phyloP scores from a whole-genome alignment of 2,888 invertebrate species.

The Tethea ocularis region DNA sequence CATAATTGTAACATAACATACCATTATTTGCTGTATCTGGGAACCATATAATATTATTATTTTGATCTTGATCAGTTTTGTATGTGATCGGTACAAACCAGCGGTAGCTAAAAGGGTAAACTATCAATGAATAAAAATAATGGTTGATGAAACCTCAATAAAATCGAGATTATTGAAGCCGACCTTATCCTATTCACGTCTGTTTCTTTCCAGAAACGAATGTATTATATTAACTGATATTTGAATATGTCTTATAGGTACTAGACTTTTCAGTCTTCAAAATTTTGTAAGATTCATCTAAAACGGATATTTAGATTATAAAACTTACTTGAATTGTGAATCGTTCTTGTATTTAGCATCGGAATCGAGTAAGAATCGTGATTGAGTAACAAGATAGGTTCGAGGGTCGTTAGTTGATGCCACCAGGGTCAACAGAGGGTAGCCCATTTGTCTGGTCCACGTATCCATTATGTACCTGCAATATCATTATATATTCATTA shows the following conservation, averaged over 20 bases:
- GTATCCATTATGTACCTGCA: slow-evolving; percentile 90
- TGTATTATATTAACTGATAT: too few relatives aligned
- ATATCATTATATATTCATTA: slow-evolving; percentile 10
- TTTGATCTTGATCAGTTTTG: slow-evolving; percentile 79
- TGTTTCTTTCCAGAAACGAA: too few relatives aligned
- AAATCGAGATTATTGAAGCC: too few relatives aligned
- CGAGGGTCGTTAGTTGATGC: slow-evolving; percentile 62
- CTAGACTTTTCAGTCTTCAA: too few relatives aligned
- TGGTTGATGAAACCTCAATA: too few relatives aligned
- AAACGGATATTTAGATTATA: not conserved
- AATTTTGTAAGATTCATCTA: too few relatives aligned
- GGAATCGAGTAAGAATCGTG: slow-evolving; percentile 89
- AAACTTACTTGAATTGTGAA: slow-evolving; percentile 77
- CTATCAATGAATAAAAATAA: not conserved
- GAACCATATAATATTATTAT: slow-evolving; percentile 67
- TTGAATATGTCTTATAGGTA: too few relatives aligned
- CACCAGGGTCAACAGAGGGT: slow-evolving; percentile 88
- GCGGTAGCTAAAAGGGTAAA: slow-evolving; percentile 84
- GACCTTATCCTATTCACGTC: too few relatives aligned
- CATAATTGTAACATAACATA: slow-evolving; percentile 32
- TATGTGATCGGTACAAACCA: slow-evolving; percentile 95
- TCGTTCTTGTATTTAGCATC: slow-evolving; percentile 80
- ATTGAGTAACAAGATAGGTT: slow-evolving; percentile 86
- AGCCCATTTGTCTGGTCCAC: slow-evolving; percentile 95
- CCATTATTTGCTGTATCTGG: slow-evolving; percentile 58